Conservation (phyloP, 2,113 vertebrate genomes). For the Brachypteracias leptosomus region DNA sequence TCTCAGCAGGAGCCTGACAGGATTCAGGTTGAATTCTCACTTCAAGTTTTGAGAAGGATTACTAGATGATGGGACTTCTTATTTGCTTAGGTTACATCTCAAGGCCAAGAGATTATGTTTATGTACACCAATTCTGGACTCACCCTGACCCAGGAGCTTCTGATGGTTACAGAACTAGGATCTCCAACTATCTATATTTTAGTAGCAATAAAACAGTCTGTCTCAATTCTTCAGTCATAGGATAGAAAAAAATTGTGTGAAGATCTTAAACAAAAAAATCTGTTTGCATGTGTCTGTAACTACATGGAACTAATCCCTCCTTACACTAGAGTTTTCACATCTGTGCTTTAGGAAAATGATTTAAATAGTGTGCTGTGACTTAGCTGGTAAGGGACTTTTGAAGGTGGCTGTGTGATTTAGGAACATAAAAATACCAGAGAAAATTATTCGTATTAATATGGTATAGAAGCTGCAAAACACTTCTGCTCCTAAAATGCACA, state of each 20-base stretch:
- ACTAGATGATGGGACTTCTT: neutral
- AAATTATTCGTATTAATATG: neutral
- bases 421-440: neutral
- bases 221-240: neutral
- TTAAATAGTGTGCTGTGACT: neutral
- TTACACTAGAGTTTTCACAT: neutral
- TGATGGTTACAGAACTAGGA: neutral
- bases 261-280: neutral
- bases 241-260: neutral
- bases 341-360: neutral
- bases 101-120: neutral
- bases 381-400: neutral
- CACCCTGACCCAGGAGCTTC: neutral
- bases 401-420: neutral
- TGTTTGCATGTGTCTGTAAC: neutral
- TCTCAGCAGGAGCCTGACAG: neutral
- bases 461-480: neutral
- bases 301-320: neutral
- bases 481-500: neutral
- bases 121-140: neutral
- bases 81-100: neutral
- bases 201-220: neutral
- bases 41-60: neutral
- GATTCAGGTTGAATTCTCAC: neutral
- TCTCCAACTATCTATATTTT: neutral